A percentile compares a stretch with the other conserved stretches of the same genome.
These are phyloP conservation scores for Sarcophaga peregrina DNA, from an alignment of 1,140 invertebrate genomes.

Conservation along the genomic window DNA sequence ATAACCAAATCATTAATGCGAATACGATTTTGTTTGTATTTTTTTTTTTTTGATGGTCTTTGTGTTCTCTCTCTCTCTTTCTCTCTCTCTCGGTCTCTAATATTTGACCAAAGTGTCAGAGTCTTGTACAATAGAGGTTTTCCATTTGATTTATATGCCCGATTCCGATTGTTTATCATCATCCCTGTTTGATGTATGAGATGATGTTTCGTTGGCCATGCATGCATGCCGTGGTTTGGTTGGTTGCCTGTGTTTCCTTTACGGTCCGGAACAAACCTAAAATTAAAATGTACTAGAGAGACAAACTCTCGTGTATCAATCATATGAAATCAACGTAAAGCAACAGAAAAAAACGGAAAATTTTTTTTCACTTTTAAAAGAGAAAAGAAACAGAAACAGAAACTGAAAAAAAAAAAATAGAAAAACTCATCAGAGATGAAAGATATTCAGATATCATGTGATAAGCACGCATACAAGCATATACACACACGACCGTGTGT, in stretches of 20 bases:
- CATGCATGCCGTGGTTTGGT: background rate
- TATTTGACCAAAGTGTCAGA: slow-evolving; percentile 21
- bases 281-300: background rate
- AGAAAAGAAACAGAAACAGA: too few relatives aligned
- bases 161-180: slow-evolving; percentile 11
- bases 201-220: background rate
- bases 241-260: background rate
- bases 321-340: background rate
- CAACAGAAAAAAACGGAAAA: too few relatives aligned
- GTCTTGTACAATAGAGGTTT: slow-evolving; percentile 10
- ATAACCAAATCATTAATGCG: too few relatives aligned
- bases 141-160: background rate
- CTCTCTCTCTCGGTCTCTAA: background rate
- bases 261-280: background rate
- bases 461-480: too few relatives aligned
- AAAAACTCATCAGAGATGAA: too few relatives aligned
- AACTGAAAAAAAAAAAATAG: too few relatives aligned
- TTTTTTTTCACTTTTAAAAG: too few relatives aligned
- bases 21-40: too few relatives aligned
- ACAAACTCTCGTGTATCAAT: background rate
- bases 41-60: too few relatives aligned
- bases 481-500: too few relatives aligned
- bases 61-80: too few relatives aligned
- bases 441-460: too few relatives aligned
- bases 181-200: background rate